Evolutionary conservation across 2,113 vertebrate genomes (phyloP).

Genomic region (Verasper variegatus): DNA sequence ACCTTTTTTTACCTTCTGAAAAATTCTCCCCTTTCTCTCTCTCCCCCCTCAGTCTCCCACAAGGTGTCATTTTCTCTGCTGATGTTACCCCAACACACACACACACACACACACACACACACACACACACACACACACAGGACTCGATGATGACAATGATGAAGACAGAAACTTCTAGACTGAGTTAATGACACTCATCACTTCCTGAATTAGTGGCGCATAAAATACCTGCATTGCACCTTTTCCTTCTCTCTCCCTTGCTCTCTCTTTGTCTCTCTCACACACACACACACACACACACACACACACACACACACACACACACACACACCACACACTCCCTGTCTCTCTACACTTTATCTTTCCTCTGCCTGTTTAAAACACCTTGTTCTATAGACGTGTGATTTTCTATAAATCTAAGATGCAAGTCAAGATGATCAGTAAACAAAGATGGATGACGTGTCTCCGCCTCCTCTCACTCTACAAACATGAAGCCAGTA

Average conservation of each 20-base stretch:
- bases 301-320: neutral
- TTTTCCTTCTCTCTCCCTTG: neutral
- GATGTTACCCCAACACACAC: neutral
- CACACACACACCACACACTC: neutral
- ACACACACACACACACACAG: neutral
- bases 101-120: neutral
- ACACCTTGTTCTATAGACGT: too few species aligned
- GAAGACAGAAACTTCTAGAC: neutral
- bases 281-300: conserved; percentile 1
- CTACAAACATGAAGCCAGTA: too few species aligned
- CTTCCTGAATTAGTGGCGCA: conserved; percentile 36
- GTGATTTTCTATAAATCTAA: too few species aligned
- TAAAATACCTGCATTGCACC: conserved; percentile 61
- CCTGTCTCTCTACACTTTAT: too few species aligned
- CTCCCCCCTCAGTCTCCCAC: neutral
- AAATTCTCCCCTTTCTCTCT: neutral
- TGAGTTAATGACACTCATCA: conserved; percentile 26
- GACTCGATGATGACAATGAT: neutral
- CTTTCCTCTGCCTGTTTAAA: too few species aligned
- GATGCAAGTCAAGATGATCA: too few species aligned
- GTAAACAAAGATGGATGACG: too few species aligned
- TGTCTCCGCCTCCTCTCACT: too few species aligned
- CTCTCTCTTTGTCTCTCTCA: neutral
- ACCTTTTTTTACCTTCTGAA: neutral
- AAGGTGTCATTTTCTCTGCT: conserved; percentile 1